Evolutionary conservation across 2,888 invertebrate genomes (phyloP), one percentile per base, ranked within the genome.

Genomic region (Apotomis capreana): DNA sequence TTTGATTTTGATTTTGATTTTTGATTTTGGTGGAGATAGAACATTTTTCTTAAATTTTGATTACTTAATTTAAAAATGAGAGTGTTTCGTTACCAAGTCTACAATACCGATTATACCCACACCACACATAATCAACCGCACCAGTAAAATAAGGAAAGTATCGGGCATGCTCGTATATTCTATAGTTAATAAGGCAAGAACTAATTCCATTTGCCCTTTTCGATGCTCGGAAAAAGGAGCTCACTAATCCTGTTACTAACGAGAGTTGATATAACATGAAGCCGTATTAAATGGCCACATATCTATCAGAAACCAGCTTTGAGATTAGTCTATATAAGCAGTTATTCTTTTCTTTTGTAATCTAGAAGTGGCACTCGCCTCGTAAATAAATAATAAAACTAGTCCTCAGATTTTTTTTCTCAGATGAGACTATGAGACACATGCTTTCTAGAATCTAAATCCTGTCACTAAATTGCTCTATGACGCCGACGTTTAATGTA

Each of bases 141-240:
- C 13, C 44, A 54, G 13, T 61, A 60, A 59, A 59, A 12, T 37
- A 37, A 58, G 13, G 51, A 60, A 40, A n/a, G 15, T 40, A 54
- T 60, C 15, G 12, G 51, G n/a, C 5, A 54, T 49, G 54, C 40
- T 60, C 13, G 8, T 64, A 4, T 54, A 36, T 37, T 36, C 8
- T 15, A n/a, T 5, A n/a, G 67, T 71, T 67, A 71, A 51, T 49
- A 61, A 46, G 55, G 37, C 37, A 15, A 26, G 65, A 55, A 61
- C 51, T 61, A 67, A 71, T 71, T 61, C 62, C 51, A 69, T 68
- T 71, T 62, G 67, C 67, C 51, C 65, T 61, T 62, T 55, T 52
- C 51, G 40, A 51, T 36, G 61, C 55, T 54, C 49, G 57, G 61
- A 49, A 62, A 69, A 64, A 57, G 71, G 61, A 68, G 49, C 67